phyloP scores from a whole-genome alignment of 2,888 invertebrate species.

The Athalia cordata region DNA sequence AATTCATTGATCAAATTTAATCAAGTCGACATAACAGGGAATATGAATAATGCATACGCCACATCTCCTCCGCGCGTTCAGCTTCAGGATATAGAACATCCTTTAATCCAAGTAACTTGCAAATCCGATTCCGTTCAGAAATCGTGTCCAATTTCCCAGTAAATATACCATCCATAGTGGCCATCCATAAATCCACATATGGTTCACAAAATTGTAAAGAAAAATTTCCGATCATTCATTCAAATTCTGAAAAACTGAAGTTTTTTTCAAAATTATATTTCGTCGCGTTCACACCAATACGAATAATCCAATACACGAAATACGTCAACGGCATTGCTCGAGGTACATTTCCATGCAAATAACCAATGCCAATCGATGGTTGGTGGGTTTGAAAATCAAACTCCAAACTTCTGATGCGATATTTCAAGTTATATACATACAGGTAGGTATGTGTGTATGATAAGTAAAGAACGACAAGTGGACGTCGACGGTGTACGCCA shows the following conservation, averaged over 20 bases:
- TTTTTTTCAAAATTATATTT: background rate
- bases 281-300: background rate
- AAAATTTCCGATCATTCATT: no score
- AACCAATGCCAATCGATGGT: no score
- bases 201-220: no score
- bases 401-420: slow-evolving; percentile 5
- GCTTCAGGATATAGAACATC: slow-evolving; percentile 4
- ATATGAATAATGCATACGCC: slow-evolving; percentile 17
- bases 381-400: background rate
- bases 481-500: background rate
- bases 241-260: no score
- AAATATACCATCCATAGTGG: background rate
- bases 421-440: background rate
- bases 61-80: background rate
- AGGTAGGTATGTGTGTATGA: background rate
- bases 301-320: background rate
- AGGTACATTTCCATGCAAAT: background rate
- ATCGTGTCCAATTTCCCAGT: slow-evolving; percentile 20
- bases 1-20: slow-evolving; percentile 26
- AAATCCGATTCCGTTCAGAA: slow-evolving; percentile 10
- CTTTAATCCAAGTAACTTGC: slow-evolving; percentile 27
- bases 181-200: no score
- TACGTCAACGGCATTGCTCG: background rate
- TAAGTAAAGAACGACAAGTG: slow-evolving; percentile 7
- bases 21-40: slow-evolving; percentile 11